Evolutionary conservation across 2,888 invertebrate genomes (phyloP).

Genomic region (Harmothoe impar): DNA sequence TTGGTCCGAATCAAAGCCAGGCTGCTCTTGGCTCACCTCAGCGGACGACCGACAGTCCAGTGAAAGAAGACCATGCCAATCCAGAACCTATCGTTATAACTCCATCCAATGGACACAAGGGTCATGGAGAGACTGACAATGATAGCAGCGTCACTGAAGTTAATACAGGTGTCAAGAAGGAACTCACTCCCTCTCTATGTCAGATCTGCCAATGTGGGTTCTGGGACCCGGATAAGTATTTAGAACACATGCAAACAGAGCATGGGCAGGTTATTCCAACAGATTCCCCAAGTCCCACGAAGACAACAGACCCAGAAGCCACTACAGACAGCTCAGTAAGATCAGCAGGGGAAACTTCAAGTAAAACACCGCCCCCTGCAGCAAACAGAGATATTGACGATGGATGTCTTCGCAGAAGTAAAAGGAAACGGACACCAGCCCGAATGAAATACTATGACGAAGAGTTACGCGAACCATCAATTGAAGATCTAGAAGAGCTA

Average conservation of each 20-base stretch:
- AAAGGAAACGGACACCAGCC: constrained; percentile 20
- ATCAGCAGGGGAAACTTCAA: too few relatives aligned
- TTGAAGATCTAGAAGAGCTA: neutral
- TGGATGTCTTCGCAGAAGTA: neutral
- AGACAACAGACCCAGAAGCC: too few relatives aligned
- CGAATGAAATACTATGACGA: constrained; percentile 34
- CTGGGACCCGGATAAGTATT: neutral
- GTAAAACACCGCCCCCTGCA: neutral
- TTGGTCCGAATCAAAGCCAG: neutral
- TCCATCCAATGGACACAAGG: neutral
- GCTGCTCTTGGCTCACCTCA: neutral
- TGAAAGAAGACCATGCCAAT: neutral
- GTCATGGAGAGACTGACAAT: neutral
- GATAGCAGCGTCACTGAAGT: neutral
- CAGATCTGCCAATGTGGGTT: constrained; percentile 39
- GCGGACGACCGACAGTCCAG: neutral
- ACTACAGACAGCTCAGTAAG: too few relatives aligned
- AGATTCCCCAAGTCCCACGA: neutral
- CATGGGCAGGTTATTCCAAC: neutral
- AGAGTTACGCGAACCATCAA: neutral
- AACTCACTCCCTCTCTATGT: neutral
- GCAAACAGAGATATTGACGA: neutral
- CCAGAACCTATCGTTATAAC: constrained; percentile 1
- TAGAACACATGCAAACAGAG: constrained; percentile 23
- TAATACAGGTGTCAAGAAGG: neutral